Evolutionary conservation across 2,797 vertebrate species (phyloP), one percentile per base, ranked within the genome.

Genomic region (Setipinna tenuifilis): DNA sequence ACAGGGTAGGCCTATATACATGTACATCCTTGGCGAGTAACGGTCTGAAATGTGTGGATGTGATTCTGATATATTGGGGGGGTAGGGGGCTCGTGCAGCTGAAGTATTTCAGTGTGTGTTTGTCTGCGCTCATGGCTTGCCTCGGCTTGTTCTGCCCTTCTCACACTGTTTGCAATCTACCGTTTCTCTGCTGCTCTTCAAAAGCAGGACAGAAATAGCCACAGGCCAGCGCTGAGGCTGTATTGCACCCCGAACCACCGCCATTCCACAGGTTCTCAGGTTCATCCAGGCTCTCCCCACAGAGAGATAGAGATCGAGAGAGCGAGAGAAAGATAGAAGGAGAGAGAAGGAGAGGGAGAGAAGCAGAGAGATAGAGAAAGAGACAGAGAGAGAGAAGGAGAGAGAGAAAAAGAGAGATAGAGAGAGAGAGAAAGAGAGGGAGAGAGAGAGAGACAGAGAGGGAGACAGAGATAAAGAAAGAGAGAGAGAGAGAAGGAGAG

Each of bases 191-290:
- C 35, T 44, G 16, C 17, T 35, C 71, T 78, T 78, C 71, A 78
- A 35, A 78, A 41, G 31, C 71, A 21, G 44, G 71, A 78, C 71
- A 44, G 71, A 78, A 78, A 78, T 78, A 78, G 71, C 71, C 35
- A 44, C 0, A 44, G 71, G 71, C 17, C 71, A 78, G 16, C 71
- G 10, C 71, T 21, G 19, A 21, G 71, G 71, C 71, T 31, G 41
- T 7, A 44, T 5, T 35, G 71, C 31, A 78, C 35, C 71, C 1
- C 7, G 35, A 44, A 54, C 71, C 28, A 6, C 31, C 7, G 35
- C 17, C 16, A 35, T 78, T 78, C 71, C 71, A 78, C 17, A 78
- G 17, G 31, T 78, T 21, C 17, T 19, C 19, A 19, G 71, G 71
- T 78, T 78, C 71, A 78, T 35, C 19, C 19, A 5, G 35, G 7